phyloP scores from a whole-genome alignment of 2,888 invertebrate genomes.

The Leptinotarsa haldemani region DNA sequence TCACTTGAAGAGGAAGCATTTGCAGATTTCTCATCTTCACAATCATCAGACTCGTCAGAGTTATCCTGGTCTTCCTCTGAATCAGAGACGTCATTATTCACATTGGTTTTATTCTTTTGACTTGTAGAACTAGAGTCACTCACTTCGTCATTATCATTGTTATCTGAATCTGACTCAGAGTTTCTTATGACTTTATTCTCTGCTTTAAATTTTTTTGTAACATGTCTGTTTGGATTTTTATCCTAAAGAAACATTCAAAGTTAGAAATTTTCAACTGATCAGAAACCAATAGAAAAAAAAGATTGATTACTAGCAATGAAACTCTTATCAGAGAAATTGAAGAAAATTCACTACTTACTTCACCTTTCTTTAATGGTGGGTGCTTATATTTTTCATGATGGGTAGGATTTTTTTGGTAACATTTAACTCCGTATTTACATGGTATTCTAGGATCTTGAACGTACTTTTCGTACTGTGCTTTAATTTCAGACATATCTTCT shows the following conservation, averaged over 20 bases:
- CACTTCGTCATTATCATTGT: conserved; percentile 17
- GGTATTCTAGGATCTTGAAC: conserved; percentile 65
- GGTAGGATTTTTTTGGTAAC: conserved; percentile 83
- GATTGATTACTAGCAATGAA: too few relatives aligned
- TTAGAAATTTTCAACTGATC: background rate
- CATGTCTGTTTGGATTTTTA: conserved; percentile 25
- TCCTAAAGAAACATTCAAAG: conserved; percentile 28
- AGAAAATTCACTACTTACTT: conserved; percentile 26
- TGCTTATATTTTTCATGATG: conserved; percentile 84
- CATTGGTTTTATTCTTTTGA: conserved; percentile 15
- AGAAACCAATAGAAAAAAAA: too few relatives aligned
- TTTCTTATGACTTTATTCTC: conserved; percentile 12
- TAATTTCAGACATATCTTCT: background rate
- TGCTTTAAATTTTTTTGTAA: conserved; percentile 38
- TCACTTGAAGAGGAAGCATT: too few relatives aligned
- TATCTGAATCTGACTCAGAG: conserved; percentile 29
- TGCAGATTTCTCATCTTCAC: too few relatives aligned
- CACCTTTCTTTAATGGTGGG: conserved; percentile 69
- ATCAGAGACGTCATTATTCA: conserved; percentile 48
- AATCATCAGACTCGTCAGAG: conserved; percentile 23
- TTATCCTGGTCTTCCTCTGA: conserved; percentile 28
- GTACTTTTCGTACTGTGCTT: conserved; percentile 45
- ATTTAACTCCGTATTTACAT: conserved; percentile 83
- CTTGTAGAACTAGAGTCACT: conserved; percentile 11
- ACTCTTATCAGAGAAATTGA: background rate